Base-by-base conservation (phyloP, 2,113 vertebrate genomes). In the Anthoscopus minutus region DNA sequence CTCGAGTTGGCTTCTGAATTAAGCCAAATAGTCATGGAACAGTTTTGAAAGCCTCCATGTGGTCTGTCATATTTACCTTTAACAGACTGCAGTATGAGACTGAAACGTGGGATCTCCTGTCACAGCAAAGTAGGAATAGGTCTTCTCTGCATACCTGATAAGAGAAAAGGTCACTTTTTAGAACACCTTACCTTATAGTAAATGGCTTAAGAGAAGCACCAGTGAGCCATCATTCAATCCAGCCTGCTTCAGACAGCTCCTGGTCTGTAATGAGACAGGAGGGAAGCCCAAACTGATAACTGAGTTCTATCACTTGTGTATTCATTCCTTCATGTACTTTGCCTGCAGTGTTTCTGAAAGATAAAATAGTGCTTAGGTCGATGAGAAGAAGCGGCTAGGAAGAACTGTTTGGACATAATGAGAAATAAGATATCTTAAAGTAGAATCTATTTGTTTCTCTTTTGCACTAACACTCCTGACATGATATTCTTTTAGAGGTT, bases 271-370 rank as follows among this genome's bases (percentile, higher is more conserved):
- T 6, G 48, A 70, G 89, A 37, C 83, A 92, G 89, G 86, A 86
- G 88, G 89, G 82, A 94, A 96, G 64, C 47, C 84, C 91, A 88
- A 95, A 94, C 50, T 96, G 94, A 93, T 94, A 95, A 80, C 47
- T 87, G 79, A 89, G 88, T 74, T 89, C 76, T 80, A 88, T 35
- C 80, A 76, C 89, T 89, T 92, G 48, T 64, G 22, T 33, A 13
- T 87, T 44, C 57, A 53, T 93, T 72, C 40, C 62, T 89, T 69
- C 64, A 21, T 80, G 66, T 94, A 57, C 81, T 88, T 91, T 95
- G 48, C 85, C 94, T 93, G 85, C 23, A 87, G 88, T 27, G 25
- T 77, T 95, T 86, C 64, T 94, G 60, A 92, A 95, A 94, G 47
- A 89, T 90, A 91, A 97, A 92, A 77, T 33, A 77, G 67, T 76